Base-by-base conservation (phyloP, 64 coral and sea anemone species). In the Platygyra sinensis region DNA sequence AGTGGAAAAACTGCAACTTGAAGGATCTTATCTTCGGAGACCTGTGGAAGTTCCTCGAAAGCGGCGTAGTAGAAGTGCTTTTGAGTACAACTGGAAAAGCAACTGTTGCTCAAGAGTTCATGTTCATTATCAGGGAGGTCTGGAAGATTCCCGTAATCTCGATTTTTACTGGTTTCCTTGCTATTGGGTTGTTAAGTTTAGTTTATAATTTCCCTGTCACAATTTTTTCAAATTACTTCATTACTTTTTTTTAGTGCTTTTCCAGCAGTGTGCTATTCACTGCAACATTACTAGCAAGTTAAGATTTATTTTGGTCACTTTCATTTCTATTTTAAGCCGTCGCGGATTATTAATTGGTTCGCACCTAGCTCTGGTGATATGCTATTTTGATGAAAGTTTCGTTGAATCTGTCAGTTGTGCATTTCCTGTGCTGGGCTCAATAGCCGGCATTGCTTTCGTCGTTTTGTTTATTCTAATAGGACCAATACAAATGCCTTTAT, bases 21-120 rank as follows among this genome's bases (percentile, higher is more conserved):
- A 72, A 31, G 54, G 79, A 52, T 76, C 20, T 91, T 11, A 76
- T 84, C 15, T 91, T 91, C 62, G 89, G 89, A 30, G 72, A 91
- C 79, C 62, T 91, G 3, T 38, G 82, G 46, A 14, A 71, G 42
- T 83, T 73, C 28, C 60, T 55, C 18, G 71, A 77, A 75, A 85
- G 54, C 49, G 60, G 74, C 30, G 8, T 25, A 10, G 65, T 69
- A 9, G 4, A 6, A 69, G 1, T 69, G n/a, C 0, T 11, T 69
- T 69, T 24, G 65, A 69, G 4, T 0, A 27, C 22, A 69, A 25
- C 4, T 69, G 65, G 65, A 69, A 25, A 2, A n/a, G 22, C 4
- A n/a, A 69, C 22, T 8, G 0, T 69, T 69, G 0, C 0, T 69
- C 22, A 69, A 25, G 65, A 29, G 2, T 0, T 24, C 65, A 46